phyloP scores from a whole-genome alignment of 2,888 invertebrate genomes.

The Neoitamus cyanurus region DNA sequence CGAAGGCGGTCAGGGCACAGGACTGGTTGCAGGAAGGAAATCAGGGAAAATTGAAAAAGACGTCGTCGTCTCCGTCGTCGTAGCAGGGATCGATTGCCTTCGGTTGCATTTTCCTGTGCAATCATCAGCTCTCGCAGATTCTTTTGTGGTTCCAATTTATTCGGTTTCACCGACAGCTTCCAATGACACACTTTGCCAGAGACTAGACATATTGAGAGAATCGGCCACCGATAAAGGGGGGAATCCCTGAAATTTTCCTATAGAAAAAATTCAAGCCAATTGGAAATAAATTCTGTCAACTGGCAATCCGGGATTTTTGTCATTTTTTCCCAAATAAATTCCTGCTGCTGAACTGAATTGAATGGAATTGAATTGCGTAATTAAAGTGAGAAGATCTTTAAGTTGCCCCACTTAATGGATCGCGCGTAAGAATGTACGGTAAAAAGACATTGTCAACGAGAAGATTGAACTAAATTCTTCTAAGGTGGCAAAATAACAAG shows the following conservation, averaged over 20 bases:
- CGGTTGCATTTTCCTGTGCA: conserved; percentile 37
- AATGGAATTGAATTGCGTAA: not conserved
- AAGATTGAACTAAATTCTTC: too few species aligned
- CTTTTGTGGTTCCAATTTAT: conserved; percentile 39
- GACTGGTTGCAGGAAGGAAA: not conserved
- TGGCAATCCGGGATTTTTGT: not conserved
- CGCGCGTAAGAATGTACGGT: not conserved
- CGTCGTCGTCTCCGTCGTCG: not conserved
- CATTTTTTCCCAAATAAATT: conserved; percentile 16
- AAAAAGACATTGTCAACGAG: not conserved
- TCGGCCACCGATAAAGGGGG: not conserved
- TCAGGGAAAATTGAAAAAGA: conserved; percentile 36
- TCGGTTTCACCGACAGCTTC: conserved; percentile 37
- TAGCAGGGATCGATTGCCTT: conserved; percentile 23
- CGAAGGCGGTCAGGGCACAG: not conserved
- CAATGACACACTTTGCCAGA: conserved; percentile 25
- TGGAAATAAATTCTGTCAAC: conserved; percentile 35
- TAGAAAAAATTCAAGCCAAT: conserved; percentile 6
- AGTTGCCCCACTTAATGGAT: not conserved
- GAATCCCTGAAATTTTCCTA: conserved; percentile 32
- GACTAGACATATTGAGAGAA: not conserved
- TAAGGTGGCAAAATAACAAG: too few species aligned
- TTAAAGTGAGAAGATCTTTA: not conserved
- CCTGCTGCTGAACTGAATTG: not conserved
- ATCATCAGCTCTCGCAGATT: conserved; percentile 30